Percentiles rank a stretch among this genome's conserved stretches.
Conservation (phyloP, 2,888 invertebrate species). For the Drosophila niveifrons region DNA sequence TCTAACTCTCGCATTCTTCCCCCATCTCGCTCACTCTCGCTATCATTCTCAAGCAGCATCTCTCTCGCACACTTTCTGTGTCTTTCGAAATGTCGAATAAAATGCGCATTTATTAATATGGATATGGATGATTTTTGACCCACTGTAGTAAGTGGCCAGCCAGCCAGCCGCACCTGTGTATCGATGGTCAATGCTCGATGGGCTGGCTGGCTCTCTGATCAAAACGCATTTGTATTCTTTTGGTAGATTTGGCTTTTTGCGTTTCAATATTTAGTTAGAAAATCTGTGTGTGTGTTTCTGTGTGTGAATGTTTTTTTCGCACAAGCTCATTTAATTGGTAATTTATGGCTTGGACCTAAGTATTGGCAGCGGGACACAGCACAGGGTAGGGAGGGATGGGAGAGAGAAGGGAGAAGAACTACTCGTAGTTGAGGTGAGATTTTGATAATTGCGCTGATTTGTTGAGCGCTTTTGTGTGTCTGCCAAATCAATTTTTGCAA, state of each 20-base stretch:
- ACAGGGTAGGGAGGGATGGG: neutral
- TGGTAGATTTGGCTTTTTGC: constrained; percentile 67
- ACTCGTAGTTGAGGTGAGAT: constrained; percentile 26
- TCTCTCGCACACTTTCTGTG: constrained; percentile 10
- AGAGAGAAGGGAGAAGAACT: constrained; percentile 13
- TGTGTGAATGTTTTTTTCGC: constrained; percentile 53
- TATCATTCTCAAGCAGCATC: neutral
- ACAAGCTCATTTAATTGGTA: constrained; percentile 79
- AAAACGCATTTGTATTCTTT: constrained; percentile 58
- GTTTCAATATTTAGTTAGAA: constrained; percentile 76
- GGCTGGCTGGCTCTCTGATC: constrained; percentile 15
- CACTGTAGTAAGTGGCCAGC: constrained; percentile 33
- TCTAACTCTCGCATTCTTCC: neutral
- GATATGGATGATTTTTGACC: constrained; percentile 29
- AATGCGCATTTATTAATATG: constrained; percentile 45
- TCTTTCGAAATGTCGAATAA: constrained; percentile 25
- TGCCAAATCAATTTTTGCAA: constrained; percentile 74
- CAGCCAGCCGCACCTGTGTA: constrained; percentile 9
- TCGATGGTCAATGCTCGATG: neutral
- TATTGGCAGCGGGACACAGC: constrained; percentile 3
- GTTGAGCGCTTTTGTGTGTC: constrained; percentile 47
- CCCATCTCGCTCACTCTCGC: neutral
- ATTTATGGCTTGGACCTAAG: constrained; percentile 65
- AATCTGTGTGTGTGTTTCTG: constrained; percentile 43
- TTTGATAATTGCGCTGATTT: constrained; percentile 75